Evolutionary conservation across 2,113 vertebrate species (phyloP), one percentile per base, ranked within the genome.

Genomic region (Hippocampus mohnikei): DNA sequence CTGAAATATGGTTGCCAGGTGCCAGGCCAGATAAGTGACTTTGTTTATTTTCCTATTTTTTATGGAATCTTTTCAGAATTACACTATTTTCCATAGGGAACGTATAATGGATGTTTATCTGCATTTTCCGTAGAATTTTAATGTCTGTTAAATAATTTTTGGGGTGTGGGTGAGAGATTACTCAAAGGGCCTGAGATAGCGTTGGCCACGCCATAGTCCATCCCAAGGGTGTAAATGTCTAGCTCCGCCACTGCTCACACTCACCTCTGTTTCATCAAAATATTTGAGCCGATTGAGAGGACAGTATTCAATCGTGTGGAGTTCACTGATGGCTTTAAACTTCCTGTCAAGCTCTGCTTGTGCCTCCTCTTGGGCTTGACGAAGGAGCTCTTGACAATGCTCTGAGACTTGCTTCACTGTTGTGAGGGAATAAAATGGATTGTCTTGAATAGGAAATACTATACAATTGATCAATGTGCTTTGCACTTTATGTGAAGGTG

Each of bases 251-350:
- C 10, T 44, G 20, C 21, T 40, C 66, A 16, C 61, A 64, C 91
- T 92, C 82, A 96, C 97, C 93, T 95, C 90, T 64, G 95, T 95
- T 79, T 95, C 89, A 69, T 97, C 95, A 79, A 97, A 86, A 60
- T 91, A 85, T 81, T 91, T 94, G 10, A 87, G 78, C 79, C 77
- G 93, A 41, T 90, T 13, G 5, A 1, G 58, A 53, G 94, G 91
- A 67, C 85, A 58, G 0, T 91, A 91, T 80, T 96, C 93, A 11
- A 95, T 78, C 15, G 92, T 87, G 13, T 86, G 93, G 64, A 95
- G 93, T 89, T 96, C 92, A 27, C 84, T 77, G 68, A 94, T 93
- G 40, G 94, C 77, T 84, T 95, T 86, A 0, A 86, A 90, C 88
- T 88, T 95, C 72, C 77, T 93, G 81, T 72, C 89, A 8, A 93